Percentiles rank a stretch among this genome's conserved stretches.
These are phyloP conservation scores for Aurelia sp. DNA, from an alignment of 30 jellyfish, hydroid and myxozoan species.

Conservation along the genomic window DNA sequence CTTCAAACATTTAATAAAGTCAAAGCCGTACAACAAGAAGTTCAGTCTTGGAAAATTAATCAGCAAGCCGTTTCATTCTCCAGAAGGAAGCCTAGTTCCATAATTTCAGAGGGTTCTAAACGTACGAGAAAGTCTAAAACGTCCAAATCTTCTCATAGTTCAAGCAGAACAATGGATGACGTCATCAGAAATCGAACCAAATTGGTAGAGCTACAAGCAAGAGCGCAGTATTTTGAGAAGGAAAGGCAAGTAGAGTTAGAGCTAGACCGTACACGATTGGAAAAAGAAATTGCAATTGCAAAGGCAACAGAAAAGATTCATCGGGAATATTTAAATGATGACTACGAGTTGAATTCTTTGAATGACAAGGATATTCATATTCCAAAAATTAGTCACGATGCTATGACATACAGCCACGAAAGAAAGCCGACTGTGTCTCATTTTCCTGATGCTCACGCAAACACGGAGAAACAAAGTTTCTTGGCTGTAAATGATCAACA, in stretches of 20 bases:
- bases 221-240: background rate
- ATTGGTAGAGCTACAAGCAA: slow-evolving; percentile 39
- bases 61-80: slow-evolving; percentile 11
- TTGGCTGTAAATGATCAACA: slow-evolving; percentile 22
- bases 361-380: slow-evolving; percentile 28
- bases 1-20: slow-evolving; percentile 40
- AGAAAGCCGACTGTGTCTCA: slow-evolving; percentile 35
- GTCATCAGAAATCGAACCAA: slow-evolving; percentile 49
- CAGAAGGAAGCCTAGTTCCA: slow-evolving; percentile 23
- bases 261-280: slow-evolving; percentile 52
- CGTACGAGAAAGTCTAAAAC: background rate
- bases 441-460: slow-evolving; percentile 18
- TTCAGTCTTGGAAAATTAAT: slow-evolving; percentile 45
- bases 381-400: slow-evolving; percentile 28
- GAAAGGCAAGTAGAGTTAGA: slow-evolving; percentile 15
- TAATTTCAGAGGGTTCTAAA: slow-evolving; percentile 23
- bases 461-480: slow-evolving; percentile 8
- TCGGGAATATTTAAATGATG: slow-evolving; percentile 50
- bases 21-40: slow-evolving; percentile 37
- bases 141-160: slow-evolving; percentile 23
- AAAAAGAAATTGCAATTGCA: slow-evolving; percentile 43
- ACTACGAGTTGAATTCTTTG: slow-evolving; percentile 18
- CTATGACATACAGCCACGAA: slow-evolving; percentile 30
- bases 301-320: slow-evolving; percentile 57
- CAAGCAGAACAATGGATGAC: slow-evolving; percentile 45